These are phyloP conservation scores for Galeopterus variegatus DNA, from an alignment of 2,113 vertebrate genomes.

Conservation along the genomic window DNA sequence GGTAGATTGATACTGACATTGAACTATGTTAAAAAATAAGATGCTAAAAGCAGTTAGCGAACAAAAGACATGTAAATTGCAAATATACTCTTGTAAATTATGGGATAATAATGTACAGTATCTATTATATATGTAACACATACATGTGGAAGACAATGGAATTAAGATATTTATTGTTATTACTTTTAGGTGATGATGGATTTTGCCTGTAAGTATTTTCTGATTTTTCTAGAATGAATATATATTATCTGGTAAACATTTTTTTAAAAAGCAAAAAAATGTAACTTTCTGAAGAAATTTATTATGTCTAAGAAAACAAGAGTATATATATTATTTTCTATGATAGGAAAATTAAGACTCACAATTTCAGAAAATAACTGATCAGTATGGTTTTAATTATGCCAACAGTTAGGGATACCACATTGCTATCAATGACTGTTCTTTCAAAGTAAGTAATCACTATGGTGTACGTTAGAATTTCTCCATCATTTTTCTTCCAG, in stretches of 20 bases:
- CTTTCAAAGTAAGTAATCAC: not conserved
- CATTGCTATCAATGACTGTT: not conserved
- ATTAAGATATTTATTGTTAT: not conserved
- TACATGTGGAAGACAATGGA: not conserved
- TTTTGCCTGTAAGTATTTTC: not conserved
- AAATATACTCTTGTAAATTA: not conserved
- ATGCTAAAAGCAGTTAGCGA: not conserved
- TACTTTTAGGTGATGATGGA: not conserved
- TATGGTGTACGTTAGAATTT: not conserved
- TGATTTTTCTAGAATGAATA: not conserved
- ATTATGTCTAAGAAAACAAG: not conserved
- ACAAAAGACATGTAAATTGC: not conserved
- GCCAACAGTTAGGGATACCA: not conserved
- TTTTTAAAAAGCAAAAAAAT: not conserved
- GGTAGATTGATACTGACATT: not conserved
- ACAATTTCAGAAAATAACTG: not conserved
- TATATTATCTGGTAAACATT: not conserved
- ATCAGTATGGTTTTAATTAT: not conserved
- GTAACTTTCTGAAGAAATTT: not conserved
- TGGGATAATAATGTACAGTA: not conserved
- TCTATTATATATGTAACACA: not conserved
- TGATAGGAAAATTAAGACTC: not conserved
- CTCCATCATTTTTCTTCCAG: not conserved
- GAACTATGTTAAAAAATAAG: not conserved
- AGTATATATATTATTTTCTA: not conserved